Evolutionary conservation across 1,140 invertebrate species (phyloP).

Genomic region (Apis mellifera): DNA sequence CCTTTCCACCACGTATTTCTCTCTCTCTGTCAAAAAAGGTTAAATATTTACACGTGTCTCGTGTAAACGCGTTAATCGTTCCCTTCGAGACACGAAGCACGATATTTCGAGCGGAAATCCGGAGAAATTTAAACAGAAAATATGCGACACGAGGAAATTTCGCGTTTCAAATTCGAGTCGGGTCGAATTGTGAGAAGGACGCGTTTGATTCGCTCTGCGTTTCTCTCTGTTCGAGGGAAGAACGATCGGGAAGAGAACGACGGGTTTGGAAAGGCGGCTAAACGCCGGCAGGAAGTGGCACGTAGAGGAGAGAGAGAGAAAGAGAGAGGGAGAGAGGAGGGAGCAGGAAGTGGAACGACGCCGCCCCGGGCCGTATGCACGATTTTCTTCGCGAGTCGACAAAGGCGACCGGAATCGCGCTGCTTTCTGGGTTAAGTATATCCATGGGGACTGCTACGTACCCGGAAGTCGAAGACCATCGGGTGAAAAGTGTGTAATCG

Average conservation of each 20-base stretch:
- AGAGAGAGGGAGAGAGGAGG: neutral
- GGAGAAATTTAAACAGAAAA: too few species aligned
- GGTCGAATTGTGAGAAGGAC: too few species aligned
- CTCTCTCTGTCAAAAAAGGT: too few species aligned
- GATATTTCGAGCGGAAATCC: too few species aligned
- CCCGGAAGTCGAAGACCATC: neutral
- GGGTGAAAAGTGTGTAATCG: neutral
- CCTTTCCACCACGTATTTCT: too few species aligned
- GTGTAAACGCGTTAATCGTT: neutral
- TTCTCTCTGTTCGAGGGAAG: too few species aligned
- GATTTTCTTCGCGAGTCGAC: constrained; percentile 48
- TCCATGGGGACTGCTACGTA: neutral
- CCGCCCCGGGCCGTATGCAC: constrained; percentile 5
- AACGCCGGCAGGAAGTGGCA: constrained; percentile 15
- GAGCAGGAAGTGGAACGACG: constrained; percentile 36
- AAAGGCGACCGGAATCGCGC: constrained; percentile 52
- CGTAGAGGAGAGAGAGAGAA: neutral
- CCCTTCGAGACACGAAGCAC: too few species aligned
- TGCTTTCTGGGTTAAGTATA: constrained; percentile 64
- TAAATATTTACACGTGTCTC: neutral
- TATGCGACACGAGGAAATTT: too few species aligned
- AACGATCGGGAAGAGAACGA: neutral
- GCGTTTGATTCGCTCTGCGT: too few species aligned
- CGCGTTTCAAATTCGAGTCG: too few species aligned
- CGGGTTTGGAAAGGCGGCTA: neutral